Evolutionary conservation across 2,797 vertebrate genomes (phyloP).

Genomic region (Enteromius viviparus): DNA sequence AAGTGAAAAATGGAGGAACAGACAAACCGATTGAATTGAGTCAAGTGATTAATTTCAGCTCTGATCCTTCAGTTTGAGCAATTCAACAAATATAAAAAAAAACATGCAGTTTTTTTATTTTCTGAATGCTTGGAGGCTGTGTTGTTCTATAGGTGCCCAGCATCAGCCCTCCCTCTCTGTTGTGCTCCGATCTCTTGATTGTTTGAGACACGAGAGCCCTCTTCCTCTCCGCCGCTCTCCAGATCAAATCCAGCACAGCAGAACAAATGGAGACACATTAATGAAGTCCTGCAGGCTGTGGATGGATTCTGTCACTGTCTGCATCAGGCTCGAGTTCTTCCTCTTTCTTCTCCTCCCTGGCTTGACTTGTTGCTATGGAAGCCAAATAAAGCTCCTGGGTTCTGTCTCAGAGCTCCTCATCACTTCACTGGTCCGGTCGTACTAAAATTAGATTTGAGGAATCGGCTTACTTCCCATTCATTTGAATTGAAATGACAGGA

Average conservation of each 20-base stretch:
- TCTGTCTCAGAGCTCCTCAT: too few species aligned
- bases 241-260: constrained; percentile 33
- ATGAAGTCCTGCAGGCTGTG: constrained; percentile 56
- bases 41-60: neutral
- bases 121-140: neutral
- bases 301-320: too few species aligned
- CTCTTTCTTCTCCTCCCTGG: too few species aligned
- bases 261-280: constrained; percentile 56
- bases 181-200: neutral
- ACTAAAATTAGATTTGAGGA: too few species aligned
- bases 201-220: constrained; percentile 1
- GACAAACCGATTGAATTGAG: neutral
- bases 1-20: too few species aligned
- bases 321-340: too few species aligned
- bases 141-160: neutral
- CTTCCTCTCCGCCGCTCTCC: constrained; percentile 36
- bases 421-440: too few species aligned
- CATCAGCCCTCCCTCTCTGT: neutral
- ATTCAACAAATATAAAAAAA: neutral
- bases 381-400: too few species aligned
- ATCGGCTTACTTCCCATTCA: too few species aligned
- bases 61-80: neutral
- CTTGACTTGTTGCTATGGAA: too few species aligned
- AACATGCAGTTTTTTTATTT: too few species aligned
- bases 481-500: too few species aligned